Percentiles rank a stretch among this genome's conserved stretches.
phyloP scores from a whole-genome alignment of 2,888 invertebrate genomes.

The Athripsodes cinereus region DNA sequence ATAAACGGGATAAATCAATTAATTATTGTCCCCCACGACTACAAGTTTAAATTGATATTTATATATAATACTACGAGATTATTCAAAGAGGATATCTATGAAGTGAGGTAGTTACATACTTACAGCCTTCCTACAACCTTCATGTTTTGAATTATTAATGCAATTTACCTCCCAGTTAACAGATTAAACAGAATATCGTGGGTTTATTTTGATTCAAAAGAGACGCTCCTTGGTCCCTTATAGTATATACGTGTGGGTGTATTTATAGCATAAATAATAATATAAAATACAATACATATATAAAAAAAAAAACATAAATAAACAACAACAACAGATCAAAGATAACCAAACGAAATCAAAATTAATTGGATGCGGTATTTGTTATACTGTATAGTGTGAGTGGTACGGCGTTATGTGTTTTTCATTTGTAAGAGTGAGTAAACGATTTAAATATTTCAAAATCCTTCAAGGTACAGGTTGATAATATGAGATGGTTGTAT shows the following conservation, averaged over 20 bases:
- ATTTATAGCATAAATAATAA: neutral
- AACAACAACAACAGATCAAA: neutral
- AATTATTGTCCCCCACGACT: no score
- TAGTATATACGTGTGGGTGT: neutral
- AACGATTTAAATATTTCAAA: neutral
- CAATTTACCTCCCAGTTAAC: no score
- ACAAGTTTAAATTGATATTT: no score
- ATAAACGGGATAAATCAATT: no score
- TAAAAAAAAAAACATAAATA: neutral
- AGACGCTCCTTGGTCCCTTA: neutral
- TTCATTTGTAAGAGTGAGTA: neutral
- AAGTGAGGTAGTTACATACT: no score
- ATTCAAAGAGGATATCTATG: no score
- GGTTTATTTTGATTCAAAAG: no score
- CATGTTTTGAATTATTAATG: no score
- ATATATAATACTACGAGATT: no score
- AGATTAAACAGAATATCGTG: no score
- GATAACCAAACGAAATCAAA: neutral
- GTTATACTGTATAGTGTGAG: neutral
- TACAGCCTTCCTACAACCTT: no score
- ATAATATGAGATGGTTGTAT: neutral
- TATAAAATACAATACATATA: neutral
- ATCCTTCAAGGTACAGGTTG: conserved; percentile 15
- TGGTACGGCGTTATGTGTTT: neutral
- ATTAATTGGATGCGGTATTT: neutral